Base-by-base conservation (phyloP, 2,888 invertebrate species). In the Mythimna pallens region DNA sequence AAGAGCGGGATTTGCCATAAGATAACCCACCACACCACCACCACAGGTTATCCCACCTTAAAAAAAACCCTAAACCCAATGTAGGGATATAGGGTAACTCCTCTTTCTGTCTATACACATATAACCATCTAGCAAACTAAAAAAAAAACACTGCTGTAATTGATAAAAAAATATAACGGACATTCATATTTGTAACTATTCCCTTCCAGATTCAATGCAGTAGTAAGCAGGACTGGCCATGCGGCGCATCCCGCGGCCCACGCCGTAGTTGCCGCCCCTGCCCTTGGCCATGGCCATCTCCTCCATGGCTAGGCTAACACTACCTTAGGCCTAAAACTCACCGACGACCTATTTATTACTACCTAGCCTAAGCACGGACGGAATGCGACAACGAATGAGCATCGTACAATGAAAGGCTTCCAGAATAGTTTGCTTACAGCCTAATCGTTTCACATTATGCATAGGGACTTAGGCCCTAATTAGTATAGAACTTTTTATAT, bases 201-300 rank as follows among this genome's bases (percentile, higher is more conserved):
- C 2, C 20, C 20, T 90, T 89, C 14, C 88, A 97, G 97, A 72
- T 97, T 97, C 92, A 97, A 97, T 89, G 97, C 97, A 1, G 95
- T 97, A 20, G 97, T 97, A 0, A 97, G 96, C 91, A 95, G 96
- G 87, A 92, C 93, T 78, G 97, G 97, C 1, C 97, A 97, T 76
- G 96, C 97, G 0, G 95, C 94, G 70, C 97, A 97, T 83, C 97
- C 97, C 4, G 96, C 93, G 1, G 89, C 89, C 14, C 85, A 82
- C 43, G 91, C 92, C 7, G 90, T 94, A 2, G 87, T 93, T 20
- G 93, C 94, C 12, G 95, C 95, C 3, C 95, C 95, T 0, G 93
- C 93, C 34, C 62, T 76, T 25, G 86, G 85, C 30, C 95, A 95
- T 77, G 96, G 95, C 54, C 70, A 43, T 36, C 91, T 91, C 69